Evolutionary conservation across 2,113 vertebrate genomes (phyloP).

Genomic region (Illadopsis cleaveri): DNA sequence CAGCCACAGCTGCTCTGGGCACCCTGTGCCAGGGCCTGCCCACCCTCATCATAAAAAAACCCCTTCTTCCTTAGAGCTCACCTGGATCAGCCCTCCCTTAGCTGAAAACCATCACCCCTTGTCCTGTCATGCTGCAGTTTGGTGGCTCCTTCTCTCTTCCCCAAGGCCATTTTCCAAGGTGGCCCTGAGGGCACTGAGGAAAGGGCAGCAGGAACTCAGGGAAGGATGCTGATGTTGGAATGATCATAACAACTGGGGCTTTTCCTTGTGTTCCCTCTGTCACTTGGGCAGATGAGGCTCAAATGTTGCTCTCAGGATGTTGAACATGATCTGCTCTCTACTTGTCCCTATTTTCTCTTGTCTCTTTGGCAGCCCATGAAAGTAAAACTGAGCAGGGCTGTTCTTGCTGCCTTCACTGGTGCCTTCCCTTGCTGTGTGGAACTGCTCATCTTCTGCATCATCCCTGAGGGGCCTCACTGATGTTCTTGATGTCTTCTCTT

Average conservation of each 20-base stretch:
- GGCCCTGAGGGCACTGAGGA: not conserved
- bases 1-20: not conserved
- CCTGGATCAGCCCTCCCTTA: too few species aligned
- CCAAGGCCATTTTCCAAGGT: not conserved
- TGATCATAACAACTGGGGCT: not conserved
- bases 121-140: accelerated
- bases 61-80: not conserved
- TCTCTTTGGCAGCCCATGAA: not conserved
- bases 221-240: not conserved
- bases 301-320: not conserved
- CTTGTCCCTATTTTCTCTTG: not conserved
- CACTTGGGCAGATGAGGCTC: not conserved
- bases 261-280: not conserved
- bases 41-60: not conserved
- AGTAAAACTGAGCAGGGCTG: not conserved
- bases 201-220: not conserved
- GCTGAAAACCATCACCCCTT: not conserved
- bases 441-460: not conserved
- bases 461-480: not conserved
- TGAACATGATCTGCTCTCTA: not conserved
- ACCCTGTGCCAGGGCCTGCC: accelerated
- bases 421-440: not conserved
- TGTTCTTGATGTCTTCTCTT: not conserved
- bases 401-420: not conserved
- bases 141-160: not conserved